Evolutionary conservation across 2,888 invertebrate species (phyloP).

Genomic region (Andricus curvator): DNA sequence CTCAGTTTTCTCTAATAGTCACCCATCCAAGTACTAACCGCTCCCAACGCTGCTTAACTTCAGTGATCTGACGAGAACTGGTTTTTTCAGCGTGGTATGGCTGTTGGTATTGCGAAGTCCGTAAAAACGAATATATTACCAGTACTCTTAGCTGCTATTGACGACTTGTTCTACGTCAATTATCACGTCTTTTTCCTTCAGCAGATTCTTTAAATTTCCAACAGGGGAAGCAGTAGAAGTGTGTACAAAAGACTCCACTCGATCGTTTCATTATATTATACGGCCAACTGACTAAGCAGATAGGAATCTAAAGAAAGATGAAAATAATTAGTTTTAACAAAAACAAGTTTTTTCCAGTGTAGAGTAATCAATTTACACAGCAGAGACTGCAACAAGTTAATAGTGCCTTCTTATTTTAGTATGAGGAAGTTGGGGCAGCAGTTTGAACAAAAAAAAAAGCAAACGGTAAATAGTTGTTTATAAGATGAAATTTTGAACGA

Average conservation of each 20-base stretch:
- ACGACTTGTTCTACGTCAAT: conserved; percentile 78
- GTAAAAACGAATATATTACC: too few species aligned
- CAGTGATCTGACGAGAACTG: too few species aligned
- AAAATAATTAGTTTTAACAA: neutral
- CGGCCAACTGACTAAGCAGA: conserved; percentile 80
- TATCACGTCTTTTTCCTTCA: conserved; percentile 74
- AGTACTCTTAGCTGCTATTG: conserved; percentile 74
- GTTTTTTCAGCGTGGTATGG: too few species aligned
- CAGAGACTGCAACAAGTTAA: neutral
- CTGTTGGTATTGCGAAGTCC: too few species aligned
- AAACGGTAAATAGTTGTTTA: neutral
- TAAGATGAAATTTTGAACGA: too few species aligned
- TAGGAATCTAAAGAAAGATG: conserved; percentile 78
- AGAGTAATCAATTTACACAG: neutral
- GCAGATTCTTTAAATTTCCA: conserved; percentile 59
- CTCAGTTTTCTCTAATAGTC: too few species aligned
- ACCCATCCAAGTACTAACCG: too few species aligned
- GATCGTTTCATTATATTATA: conserved; percentile 74
- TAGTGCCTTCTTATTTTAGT: neutral
- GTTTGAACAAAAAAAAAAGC: neutral
- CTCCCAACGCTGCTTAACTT: too few species aligned
- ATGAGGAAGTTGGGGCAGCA: neutral
- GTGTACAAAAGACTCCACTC: conserved; percentile 66
- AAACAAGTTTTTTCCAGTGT: neutral
- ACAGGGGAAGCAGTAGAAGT: conserved; percentile 53